These are phyloP conservation scores for Rhogogaster chlorosoma DNA, from an alignment of 2,888 invertebrate species.

Conservation along the genomic window DNA sequence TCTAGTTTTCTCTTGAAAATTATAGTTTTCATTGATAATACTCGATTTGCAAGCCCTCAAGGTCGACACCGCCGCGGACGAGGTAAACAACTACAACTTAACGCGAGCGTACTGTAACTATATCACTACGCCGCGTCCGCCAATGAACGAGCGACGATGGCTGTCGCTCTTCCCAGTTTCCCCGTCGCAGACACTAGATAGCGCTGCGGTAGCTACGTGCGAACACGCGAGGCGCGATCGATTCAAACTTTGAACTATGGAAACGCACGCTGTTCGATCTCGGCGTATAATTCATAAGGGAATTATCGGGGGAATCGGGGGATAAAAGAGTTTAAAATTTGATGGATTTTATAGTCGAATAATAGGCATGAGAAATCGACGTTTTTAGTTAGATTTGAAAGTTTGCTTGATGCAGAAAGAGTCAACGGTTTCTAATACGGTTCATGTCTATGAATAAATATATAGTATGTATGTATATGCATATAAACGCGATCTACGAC, in stretches of 20 bases:
- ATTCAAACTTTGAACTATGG: not conserved
- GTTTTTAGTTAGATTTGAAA: not conserved
- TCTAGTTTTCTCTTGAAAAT: not conserved
- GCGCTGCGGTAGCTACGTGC: not conserved
- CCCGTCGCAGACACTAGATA: not conserved
- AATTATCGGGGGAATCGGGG: not conserved
- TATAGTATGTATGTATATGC: not conserved
- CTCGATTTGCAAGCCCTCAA: not conserved
- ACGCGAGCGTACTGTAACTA: conserved; percentile 22
- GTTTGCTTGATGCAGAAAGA: not conserved
- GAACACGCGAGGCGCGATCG: not conserved
- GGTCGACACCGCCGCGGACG: not conserved
- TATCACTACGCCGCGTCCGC: not conserved
- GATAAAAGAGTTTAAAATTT: not conserved
- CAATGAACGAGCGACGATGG: not conserved
- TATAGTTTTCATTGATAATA: conserved; percentile 33
- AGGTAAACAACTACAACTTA: conserved; percentile 12
- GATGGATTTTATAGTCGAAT: not conserved
- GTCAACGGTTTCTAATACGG: not conserved
- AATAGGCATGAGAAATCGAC: not conserved
- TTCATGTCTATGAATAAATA: no score
- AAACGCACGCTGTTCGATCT: not conserved
- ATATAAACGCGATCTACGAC: not conserved
- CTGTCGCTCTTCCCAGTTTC: not conserved
- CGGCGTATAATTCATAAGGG: not conserved